Percentiles rank a stretch among this genome's conserved stretches.
Conservation (phyloP, 2,797 vertebrate species). For the Paramormyrops hopkinsi region DNA sequence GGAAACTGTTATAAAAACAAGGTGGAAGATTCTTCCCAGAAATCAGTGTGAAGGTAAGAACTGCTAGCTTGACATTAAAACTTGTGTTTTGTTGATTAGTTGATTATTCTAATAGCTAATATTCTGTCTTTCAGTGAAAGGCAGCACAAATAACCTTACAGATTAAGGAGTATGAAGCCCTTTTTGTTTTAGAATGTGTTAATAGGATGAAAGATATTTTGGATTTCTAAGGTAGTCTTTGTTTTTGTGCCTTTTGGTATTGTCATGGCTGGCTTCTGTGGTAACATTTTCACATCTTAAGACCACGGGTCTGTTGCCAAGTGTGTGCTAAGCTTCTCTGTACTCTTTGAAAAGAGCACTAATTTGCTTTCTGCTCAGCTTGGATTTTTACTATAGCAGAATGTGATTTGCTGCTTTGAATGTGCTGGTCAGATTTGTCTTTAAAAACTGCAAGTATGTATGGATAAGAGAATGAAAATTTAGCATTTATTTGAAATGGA, state of each 20-base stretch:
- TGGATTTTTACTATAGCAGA: not conserved
- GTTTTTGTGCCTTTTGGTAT: not conserved
- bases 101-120: not conserved
- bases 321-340: not conserved
- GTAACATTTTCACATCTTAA: not conserved
- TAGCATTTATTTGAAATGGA: not conserved
- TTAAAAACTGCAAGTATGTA: not conserved
- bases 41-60: conserved; percentile 91
- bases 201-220: not conserved
- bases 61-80: not conserved
- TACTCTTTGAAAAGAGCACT: not conserved
- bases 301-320: not conserved
- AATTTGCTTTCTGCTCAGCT: not conserved
- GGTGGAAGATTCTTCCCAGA: conserved; percentile 97
- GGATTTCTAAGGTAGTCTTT: not conserved
- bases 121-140: not conserved
- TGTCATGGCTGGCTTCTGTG: not conserved
- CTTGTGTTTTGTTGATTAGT: too few species aligned
- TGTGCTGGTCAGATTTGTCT: not conserved
- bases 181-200: not conserved
- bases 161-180: not conserved
- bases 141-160: not conserved
- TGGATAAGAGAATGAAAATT: not conserved
- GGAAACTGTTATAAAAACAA: conserved; percentile 97
- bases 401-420: not conserved